Evolutionary conservation across 2,113 vertebrate genomes (phyloP).

Genomic region (Nansenia antarctica): DNA sequence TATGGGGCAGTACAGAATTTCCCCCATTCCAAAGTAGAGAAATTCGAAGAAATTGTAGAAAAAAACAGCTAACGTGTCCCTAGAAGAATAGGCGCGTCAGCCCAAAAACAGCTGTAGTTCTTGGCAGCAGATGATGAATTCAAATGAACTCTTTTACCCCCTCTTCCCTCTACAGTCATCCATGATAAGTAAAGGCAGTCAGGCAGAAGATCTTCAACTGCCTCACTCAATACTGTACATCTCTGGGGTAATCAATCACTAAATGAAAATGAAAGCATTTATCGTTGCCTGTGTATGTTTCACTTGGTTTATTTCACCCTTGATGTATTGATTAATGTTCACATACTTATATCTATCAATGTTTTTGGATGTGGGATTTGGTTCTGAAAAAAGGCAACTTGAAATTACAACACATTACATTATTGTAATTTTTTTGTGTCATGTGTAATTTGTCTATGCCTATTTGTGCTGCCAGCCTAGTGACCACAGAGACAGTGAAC

Average conservation of each 20-base stretch:
- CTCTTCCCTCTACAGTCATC: not conserved
- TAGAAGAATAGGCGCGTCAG: not conserved
- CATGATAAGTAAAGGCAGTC: not conserved
- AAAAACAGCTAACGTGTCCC: not conserved
- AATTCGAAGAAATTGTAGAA: not conserved
- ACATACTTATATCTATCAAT: not conserved
- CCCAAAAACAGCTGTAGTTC: slow-evolving; percentile 12
- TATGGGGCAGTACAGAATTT: slow-evolving; percentile 3
- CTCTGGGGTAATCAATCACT: not conserved
- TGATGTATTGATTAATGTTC: not conserved
- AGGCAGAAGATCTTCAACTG: not conserved
- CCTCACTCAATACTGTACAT: not conserved
- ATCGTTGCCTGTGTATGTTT: not conserved
- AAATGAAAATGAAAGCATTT: not conserved
- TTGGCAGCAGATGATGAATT: slow-evolving; percentile 15
- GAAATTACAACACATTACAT: too few species aligned
- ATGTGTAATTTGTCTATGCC: slow-evolving; percentile 3
- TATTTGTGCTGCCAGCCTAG: slow-evolving; percentile 1
- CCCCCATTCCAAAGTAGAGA: not conserved
- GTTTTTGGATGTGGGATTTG: not conserved
- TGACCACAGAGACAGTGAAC: not conserved
- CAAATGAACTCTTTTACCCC: slow-evolving; percentile 2
- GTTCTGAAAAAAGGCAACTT: not conserved
- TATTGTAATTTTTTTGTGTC: too few species aligned
- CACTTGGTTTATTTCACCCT: not conserved